Base-by-base conservation (phyloP, 2,113 vertebrate species). In the Alectura lathami region DNA sequence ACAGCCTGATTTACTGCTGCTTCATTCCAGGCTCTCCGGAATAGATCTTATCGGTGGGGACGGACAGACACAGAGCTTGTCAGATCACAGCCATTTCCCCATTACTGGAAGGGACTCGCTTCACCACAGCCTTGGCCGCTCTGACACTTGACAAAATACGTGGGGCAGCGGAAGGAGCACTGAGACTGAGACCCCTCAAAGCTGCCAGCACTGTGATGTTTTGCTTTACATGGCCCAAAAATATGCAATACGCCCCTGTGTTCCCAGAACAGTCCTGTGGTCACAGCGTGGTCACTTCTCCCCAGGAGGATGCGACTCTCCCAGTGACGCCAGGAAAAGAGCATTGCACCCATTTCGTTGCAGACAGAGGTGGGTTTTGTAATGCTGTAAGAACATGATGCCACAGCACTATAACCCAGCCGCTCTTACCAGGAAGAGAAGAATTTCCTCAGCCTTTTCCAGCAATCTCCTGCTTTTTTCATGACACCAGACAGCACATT, bases 41-140 rank as follows among this genome's bases (percentile, higher is more conserved):
- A 26, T 18, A 73, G 91, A 84, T 88, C 56, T 88, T 94, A 64
- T 69, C 83, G 50, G 56, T 2, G 36, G 36, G 88, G 90, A 68
- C 59, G 87, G 91, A 88, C 0, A 0, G 80, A 86, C 73, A 45
- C n/a, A 57, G 59, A 83, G 83, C 51, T 69, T 91, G 91, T 86
- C 93, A 91, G 72, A 75, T 86, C 75, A 48, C 79, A 93, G 68
- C 48, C 88, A 81, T 70, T 91, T 83, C 85, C 60, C 79, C 53
- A 48, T 67, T 85, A 86, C 0, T 0, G 63, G 34, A 66, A 79
- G 13, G 62, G 67, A 79, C 26, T 54, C 51, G 8, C 32, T 0
- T 85, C 86, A 83, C 93, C 78, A 78, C 60, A 60, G 74, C 34
- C 42, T 29, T 29, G 50, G 60, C 72, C 93, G 68, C 76, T 81